Evolutionary conservation across 2,888 invertebrate species (phyloP).

Genomic region (Cerastis rubricosa): DNA sequence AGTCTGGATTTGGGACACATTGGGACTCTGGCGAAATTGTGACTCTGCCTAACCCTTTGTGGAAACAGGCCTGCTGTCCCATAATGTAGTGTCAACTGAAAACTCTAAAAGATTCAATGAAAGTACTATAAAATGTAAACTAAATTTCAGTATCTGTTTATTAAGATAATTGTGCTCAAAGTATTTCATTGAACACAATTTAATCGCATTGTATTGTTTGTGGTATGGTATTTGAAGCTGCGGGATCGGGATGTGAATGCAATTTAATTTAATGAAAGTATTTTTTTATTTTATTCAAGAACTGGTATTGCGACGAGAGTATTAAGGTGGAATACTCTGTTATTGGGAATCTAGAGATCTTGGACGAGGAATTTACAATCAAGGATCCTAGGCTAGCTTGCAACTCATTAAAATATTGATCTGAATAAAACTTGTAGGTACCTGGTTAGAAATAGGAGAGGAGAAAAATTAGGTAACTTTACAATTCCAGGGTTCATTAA

Average conservation of each 20-base stretch:
- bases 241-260: not conserved
- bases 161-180: constrained; percentile 5
- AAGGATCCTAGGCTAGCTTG: not conserved
- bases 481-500: not conserved
- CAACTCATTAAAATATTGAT: not conserved
- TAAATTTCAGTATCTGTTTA: constrained; percentile 25
- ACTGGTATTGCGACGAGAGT: not conserved
- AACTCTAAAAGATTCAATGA: not conserved
- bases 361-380: not conserved
- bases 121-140: constrained; percentile 27
- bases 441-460: not conserved
- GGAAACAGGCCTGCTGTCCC: not conserved
- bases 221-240: constrained; percentile 10
- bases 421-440: not conserved
- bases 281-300: constrained; percentile 31
- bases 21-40: not conserved
- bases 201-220: constrained; percentile 7
- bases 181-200: constrained; percentile 29
- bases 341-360: not conserved
- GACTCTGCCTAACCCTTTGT: not conserved
- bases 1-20: not conserved
- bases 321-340: constrained; percentile 13
- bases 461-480: not conserved
- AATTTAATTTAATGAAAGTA: constrained; percentile 26
- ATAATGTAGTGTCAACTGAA: constrained; percentile 1